Conservation (phyloP, 23 tunicate species). For the Diplosoma virens region DNA sequence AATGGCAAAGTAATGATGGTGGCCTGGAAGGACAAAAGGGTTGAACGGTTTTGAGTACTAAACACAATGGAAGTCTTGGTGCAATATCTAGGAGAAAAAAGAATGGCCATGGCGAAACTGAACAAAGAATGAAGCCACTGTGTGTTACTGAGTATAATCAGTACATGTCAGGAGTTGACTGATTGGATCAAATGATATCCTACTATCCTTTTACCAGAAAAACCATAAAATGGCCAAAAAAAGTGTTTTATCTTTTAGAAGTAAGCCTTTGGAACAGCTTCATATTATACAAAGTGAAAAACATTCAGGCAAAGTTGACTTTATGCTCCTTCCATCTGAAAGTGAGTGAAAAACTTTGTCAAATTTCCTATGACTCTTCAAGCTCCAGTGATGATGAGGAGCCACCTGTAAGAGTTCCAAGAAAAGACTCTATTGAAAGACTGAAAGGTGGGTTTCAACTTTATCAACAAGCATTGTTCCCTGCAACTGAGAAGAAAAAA, state of each 20-base stretch:
- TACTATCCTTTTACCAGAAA: constrained; percentile 7
- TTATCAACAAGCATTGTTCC: neutral
- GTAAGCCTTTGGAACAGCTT: neutral
- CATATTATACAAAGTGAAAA: neutral
- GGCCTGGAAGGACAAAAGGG: constrained; percentile 4
- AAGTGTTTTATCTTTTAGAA: neutral
- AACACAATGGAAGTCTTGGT: neutral
- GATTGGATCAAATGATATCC: constrained; percentile 2
- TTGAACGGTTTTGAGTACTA: neutral
- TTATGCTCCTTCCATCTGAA: neutral
- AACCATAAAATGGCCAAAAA: neutral
- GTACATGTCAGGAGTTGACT: constrained; percentile 15
- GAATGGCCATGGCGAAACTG: neutral
- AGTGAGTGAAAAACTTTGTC: neutral
- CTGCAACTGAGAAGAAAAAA: neutral
- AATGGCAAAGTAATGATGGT: neutral
- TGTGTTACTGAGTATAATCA: neutral
- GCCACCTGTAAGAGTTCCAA: neutral
- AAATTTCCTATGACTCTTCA: neutral
- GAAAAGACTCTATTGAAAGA: neutral
- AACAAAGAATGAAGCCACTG: neutral
- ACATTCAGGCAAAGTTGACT: neutral
- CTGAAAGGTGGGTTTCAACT: neutral
- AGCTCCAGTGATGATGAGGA: neutral
- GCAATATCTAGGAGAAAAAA: neutral